Evolutionary conservation across 2,797 vertebrate genomes (phyloP).

Genomic region (Galago senegalensis): DNA sequence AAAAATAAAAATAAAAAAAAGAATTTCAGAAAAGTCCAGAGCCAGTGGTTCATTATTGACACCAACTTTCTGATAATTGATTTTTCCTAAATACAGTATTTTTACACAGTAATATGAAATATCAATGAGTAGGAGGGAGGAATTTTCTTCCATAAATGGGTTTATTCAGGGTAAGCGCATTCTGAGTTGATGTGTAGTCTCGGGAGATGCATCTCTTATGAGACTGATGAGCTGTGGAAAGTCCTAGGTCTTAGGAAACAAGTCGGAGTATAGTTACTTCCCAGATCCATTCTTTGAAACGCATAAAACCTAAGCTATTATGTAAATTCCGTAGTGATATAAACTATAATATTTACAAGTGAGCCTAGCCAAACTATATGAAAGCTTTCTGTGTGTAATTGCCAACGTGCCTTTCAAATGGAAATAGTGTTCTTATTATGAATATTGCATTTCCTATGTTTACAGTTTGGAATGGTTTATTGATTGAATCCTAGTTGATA

Average conservation of each 20-base stretch:
- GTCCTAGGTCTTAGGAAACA: neutral
- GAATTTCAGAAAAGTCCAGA: slow-evolving; percentile 53
- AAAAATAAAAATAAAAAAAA: neutral
- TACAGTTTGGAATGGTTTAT: slow-evolving; percentile 36
- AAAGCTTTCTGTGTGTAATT: slow-evolving; percentile 29
- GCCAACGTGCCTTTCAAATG: slow-evolving; percentile 41
- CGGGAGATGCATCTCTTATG: neutral
- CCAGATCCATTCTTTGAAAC: slow-evolving; percentile 59
- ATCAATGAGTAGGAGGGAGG: neutral
- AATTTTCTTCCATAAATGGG: slow-evolving; percentile 1
- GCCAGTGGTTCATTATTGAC: neutral
- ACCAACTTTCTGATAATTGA: neutral
- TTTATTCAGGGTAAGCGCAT: neutral
- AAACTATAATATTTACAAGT: neutral
- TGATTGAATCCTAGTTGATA: slow-evolving; percentile 43
- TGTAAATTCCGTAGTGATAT: neutral
- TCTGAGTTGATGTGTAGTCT: neutral
- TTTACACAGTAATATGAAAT: slow-evolving; percentile 53
- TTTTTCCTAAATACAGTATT: neutral
- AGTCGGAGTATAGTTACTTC: neutral
- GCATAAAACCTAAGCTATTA: neutral
- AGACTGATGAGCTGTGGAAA: slow-evolving; percentile 12
- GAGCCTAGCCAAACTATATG: slow-evolving; percentile 25
- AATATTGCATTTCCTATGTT: slow-evolving; percentile 41
- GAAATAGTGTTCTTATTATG: slow-evolving; percentile 40